Conservation (phyloP, 2,797 vertebrate genomes). For the Spondyliosoma cantharus region DNA sequence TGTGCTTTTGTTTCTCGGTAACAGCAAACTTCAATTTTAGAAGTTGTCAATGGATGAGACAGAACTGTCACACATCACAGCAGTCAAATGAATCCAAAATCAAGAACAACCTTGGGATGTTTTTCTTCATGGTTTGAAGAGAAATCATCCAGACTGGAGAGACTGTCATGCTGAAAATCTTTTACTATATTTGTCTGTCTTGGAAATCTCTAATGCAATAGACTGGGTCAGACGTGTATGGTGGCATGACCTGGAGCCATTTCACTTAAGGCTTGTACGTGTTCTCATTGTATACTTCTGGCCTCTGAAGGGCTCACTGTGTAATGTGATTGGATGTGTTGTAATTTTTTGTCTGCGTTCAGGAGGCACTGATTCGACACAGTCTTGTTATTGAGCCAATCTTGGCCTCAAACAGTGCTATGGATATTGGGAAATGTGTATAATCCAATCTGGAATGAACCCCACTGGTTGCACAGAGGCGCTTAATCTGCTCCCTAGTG, state of each 20-base stretch:
- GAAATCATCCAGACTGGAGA: neutral
- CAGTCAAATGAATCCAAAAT: neutral
- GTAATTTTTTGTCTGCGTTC: conserved; percentile 8
- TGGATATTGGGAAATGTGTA: conserved; percentile 29
- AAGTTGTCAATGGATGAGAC: neutral
- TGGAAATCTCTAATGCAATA: conserved; percentile 3
- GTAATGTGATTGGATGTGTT: conserved; percentile 20
- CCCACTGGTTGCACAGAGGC: neutral
- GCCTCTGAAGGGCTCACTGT: neutral
- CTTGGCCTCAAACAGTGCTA: conserved; percentile 25
- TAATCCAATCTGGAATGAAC: conserved; percentile 57
- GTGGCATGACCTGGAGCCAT: neutral
- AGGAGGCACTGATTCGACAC: conserved; percentile 26
- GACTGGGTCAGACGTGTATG: neutral
- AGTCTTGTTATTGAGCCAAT: conserved; percentile 35
- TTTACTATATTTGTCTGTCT: neutral
- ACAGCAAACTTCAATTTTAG: neutral
- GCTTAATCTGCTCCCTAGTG: conserved; percentile 25
- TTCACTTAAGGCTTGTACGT: neutral
- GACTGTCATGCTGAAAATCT: neutral
- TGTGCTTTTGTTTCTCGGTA: conserved; percentile 12
- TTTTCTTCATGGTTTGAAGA: conserved; percentile 1
- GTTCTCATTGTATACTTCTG: conserved; percentile 7
- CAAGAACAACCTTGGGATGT: neutral
- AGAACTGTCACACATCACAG: neutral